phyloP scores from a whole-genome alignment of 1,140 invertebrate species.

The Artemia franciscana region DNA sequence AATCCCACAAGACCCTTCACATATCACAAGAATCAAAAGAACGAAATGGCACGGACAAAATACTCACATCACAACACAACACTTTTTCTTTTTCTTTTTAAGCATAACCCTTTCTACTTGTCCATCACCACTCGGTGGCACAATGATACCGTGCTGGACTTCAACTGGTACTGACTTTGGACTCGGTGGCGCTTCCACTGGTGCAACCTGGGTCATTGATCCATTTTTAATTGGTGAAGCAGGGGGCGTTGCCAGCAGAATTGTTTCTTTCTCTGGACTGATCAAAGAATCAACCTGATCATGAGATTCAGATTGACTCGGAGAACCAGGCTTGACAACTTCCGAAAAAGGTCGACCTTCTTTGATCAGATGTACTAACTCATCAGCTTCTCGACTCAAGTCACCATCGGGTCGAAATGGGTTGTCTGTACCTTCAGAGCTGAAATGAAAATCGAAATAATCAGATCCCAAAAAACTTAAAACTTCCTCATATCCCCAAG shows the following conservation, averaged over 20 bases:
- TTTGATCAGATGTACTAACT: slow-evolving; percentile 81
- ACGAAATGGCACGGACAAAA: background rate
- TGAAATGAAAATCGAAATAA: slow-evolving; percentile 28
- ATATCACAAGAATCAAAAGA: background rate
- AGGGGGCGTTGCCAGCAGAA: slow-evolving; percentile 4
- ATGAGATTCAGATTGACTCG: slow-evolving; percentile 7
- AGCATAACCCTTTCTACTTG: slow-evolving; percentile 60
- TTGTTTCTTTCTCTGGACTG: slow-evolving; percentile 3
- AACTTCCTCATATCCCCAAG: no score
- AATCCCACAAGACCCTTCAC: no score
- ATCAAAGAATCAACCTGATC: background rate
- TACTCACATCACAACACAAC: slow-evolving; percentile 56
- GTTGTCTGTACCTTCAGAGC: slow-evolving; percentile 86
- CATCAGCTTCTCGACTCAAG: slow-evolving; percentile 76
- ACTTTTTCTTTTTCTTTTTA: slow-evolving; percentile 73
- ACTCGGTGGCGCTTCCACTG: slow-evolving; percentile 13
- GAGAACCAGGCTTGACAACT: slow-evolving; percentile 20
- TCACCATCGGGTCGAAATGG: slow-evolving; percentile 88
- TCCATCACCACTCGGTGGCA: slow-evolving; percentile 38
- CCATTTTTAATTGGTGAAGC: background rate
- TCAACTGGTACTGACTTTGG: slow-evolving; percentile 30
- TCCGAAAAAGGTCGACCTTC: slow-evolving; percentile 61
- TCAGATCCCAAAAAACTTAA: no score
- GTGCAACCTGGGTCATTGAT: background rate
- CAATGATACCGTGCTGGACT: slow-evolving; percentile 40